Percentiles rank a stretch among this genome's conserved stretches.
These are phyloP conservation scores for Sparidentex hasta DNA, from an alignment of 2,797 vertebrate genomes.

Conservation along the genomic window DNA sequence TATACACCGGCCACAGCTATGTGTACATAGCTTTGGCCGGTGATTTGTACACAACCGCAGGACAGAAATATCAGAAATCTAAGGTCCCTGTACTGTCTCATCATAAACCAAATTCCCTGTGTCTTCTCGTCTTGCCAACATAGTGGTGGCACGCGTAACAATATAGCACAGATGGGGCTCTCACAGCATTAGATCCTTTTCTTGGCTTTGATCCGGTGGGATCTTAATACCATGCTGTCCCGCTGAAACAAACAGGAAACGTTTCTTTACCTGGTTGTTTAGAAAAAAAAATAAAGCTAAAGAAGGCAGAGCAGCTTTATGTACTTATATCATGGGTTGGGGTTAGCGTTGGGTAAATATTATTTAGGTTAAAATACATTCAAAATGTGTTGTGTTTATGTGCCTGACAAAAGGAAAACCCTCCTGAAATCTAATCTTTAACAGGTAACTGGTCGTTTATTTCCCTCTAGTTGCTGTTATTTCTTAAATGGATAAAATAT, in stretches of 20 bases:
- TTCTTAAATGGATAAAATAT: background rate
- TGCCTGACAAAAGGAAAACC: background rate
- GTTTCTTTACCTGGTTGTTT: slow-evolving; percentile 8
- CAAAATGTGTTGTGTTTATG: background rate
- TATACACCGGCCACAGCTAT: no score
- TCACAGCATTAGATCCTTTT: slow-evolving; percentile 34
- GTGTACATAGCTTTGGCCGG: background rate
- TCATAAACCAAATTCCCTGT: slow-evolving; percentile 15
- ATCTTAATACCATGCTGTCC: slow-evolving; percentile 37
- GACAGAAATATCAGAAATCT: slow-evolving; percentile 2
- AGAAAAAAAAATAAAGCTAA: slow-evolving; percentile 17
- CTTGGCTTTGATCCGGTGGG: slow-evolving; percentile 39
- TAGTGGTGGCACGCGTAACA: background rate
- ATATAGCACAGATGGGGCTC: slow-evolving; percentile 37
- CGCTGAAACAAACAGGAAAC: slow-evolving; percentile 20
- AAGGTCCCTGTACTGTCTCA: background rate
- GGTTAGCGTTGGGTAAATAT: no score
- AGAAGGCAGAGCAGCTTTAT: background rate
- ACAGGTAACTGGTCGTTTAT: background rate
- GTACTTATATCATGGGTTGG: no score
- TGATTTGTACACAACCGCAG: slow-evolving; percentile 5
- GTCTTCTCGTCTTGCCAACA: slow-evolving; percentile 11
- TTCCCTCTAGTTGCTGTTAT: background rate
- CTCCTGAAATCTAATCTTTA: slow-evolving; percentile 10
- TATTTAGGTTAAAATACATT: no score